Base-by-base conservation (phyloP, 2,797 vertebrate genomes). In the Odontamblyopus rebecca region DNA sequence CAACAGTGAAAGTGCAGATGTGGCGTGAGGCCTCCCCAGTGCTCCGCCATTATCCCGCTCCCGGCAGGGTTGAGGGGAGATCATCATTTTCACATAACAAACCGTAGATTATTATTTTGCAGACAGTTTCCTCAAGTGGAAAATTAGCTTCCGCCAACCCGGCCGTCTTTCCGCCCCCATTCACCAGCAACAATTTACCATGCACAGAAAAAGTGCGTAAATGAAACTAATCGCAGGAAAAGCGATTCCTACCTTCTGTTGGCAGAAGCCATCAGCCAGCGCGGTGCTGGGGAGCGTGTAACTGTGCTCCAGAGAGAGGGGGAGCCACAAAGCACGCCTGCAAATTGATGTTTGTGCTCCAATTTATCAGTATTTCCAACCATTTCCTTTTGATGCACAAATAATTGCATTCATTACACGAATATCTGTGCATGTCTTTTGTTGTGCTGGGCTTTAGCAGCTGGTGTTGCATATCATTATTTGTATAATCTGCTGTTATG, bases 51-150 rank as follows among this genome's bases (percentile, higher is more conserved):
- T 94, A 94, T 59, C 70, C 86, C 18, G 87, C 76, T 91, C 91
- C 81, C 77, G 35, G 74, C 88, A 80, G 83, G 77, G 80, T 67
- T 68, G 77, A 71, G 82, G 65, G 85, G 80, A 83, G 91, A 93
- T 89, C 74, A 86, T 91, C 87, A 83, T 84, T 89, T 86, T 89
- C 84, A 90, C 87, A 93, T 93, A 93, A 87, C 86, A 94, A 94
- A 90, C 84, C 72, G 76, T 83, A 83, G 88, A 92, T 94, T 95
- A 93, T 94, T 91, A 90, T 91, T 91, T 88, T 77, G 76, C 86
- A 79, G 88, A 89, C 87, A 81, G 86, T 89, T 90, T 90, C 84
- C 89, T 92, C 89, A 83, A 87, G 90, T 93, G 92, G 91, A 93
- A 93, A 93, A 93, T 92, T 89, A 92, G 84, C 83, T 88, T 85